These are phyloP conservation scores for Chrysaora quinquecirrha DNA, from an alignment of 30 jellyfish, hydroid and myxozoan species.

Conservation along the genomic window DNA sequence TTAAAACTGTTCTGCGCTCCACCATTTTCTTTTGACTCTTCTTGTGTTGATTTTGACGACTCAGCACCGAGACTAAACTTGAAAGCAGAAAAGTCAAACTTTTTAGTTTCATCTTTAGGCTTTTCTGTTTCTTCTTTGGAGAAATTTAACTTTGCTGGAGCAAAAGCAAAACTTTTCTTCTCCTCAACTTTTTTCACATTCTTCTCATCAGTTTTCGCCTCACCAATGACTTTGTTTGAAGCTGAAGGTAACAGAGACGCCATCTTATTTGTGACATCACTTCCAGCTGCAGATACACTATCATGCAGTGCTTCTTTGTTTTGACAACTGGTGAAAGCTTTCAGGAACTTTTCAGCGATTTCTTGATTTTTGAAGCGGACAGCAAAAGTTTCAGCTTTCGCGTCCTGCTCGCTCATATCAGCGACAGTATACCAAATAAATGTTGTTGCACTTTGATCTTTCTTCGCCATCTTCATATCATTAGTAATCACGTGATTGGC, in stretches of 20 bases:
- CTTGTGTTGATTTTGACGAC: background rate
- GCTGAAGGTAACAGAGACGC: background rate
- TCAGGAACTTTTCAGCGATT: slow-evolving; percentile 60
- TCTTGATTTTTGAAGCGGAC: slow-evolving; percentile 74
- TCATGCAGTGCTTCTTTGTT: background rate
- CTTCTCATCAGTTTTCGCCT: background rate
- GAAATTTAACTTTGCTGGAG: slow-evolving; percentile 13
- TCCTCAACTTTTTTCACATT: background rate
- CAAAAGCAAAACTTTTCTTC: slow-evolving; percentile 31
- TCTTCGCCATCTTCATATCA: slow-evolving; percentile 70
- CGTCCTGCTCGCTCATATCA: slow-evolving; percentile 74
- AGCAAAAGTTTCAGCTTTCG: slow-evolving; percentile 75
- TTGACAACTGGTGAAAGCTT: slow-evolving; percentile 28
- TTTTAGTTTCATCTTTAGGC: background rate
- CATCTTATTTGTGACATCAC: background rate
- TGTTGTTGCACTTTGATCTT: slow-evolving; percentile 66
- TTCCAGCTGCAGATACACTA: background rate
- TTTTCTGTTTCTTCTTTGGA: background rate
- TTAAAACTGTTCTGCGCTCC: background rate
- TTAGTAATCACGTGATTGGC: slow-evolving; percentile 86
- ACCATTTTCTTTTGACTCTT: background rate
- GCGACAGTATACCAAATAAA: slow-evolving; percentile 91
- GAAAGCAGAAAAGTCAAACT: background rate
- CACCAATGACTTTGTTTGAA: background rate
- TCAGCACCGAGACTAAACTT: background rate